phyloP scores from a whole-genome alignment of 1,140 invertebrate genomes.

The Philotrypesis tridentata region DNA sequence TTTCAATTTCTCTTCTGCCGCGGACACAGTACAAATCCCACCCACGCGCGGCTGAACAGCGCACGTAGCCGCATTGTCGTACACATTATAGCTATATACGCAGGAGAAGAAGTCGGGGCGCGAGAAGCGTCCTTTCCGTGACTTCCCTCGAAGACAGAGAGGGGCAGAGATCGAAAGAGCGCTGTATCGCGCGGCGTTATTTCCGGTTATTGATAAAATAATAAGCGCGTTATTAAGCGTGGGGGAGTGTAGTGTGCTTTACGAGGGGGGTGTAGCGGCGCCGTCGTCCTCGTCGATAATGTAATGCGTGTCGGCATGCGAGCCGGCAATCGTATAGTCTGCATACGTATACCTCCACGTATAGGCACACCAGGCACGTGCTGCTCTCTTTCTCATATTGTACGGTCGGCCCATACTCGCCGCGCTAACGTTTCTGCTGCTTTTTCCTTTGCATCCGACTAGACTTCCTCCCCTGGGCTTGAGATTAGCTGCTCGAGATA shows the following conservation, averaged over 20 bases:
- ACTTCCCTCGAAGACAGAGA: background rate
- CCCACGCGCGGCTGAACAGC: too few species aligned
- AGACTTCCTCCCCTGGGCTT: background rate
- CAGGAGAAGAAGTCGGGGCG: background rate
- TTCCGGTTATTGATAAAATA: slow-evolving; percentile 64
- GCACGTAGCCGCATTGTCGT: too few species aligned
- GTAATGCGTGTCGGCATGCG: slow-evolving; percentile 62
- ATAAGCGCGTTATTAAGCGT: slow-evolving; percentile 62
- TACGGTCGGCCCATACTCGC: slow-evolving; percentile 1
- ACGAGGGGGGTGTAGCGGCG: slow-evolving; percentile 1
- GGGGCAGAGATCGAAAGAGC: background rate
- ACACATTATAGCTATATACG: too few species aligned
- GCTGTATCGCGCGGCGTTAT: background rate
- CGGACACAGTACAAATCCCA: slow-evolving; percentile 17
- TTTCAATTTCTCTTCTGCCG: slow-evolving; percentile 13
- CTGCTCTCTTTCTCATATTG: slow-evolving; percentile 16
- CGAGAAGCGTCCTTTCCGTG: background rate
- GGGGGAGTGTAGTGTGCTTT: slow-evolving; percentile 1
- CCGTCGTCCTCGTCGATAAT: slow-evolving; percentile 27
- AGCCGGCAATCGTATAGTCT: slow-evolving; percentile 46
- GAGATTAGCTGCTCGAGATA: background rate
- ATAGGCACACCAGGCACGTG: slow-evolving; percentile 18
- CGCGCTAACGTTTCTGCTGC: background rate
- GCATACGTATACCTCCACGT: slow-evolving; percentile 44
- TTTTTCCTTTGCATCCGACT: background rate